Base-by-base conservation (phyloP, 1,140 invertebrate genomes). In the Tetragonula clypearis region DNA sequence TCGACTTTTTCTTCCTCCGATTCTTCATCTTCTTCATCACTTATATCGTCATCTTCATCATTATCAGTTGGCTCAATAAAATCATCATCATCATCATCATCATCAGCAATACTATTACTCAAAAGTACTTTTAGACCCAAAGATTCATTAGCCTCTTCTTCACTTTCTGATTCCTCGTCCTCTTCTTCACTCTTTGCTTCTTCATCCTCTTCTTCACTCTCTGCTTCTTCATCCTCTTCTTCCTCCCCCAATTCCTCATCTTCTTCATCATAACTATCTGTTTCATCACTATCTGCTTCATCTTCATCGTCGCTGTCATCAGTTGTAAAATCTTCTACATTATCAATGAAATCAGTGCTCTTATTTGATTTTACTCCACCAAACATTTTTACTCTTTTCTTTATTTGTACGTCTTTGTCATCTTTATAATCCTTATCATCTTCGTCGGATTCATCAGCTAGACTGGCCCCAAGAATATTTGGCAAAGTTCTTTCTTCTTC, bases 31-130 rank as follows among this genome's bases (percentile, higher is more conserved):
- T 88, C 86, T 71, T 89, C 87, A 19, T 81, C 87, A n/a, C 84
- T 87, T 79, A 82, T 79, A 60, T 86, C 89, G 21, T 93, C 92
- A 21, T 93, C 90, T n/a, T 93, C 92, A 4, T 92, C 93, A 60
- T 90, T 88, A 49, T 91, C 87, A 26, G 80, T 79, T 15, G 90
- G 80, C 41, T 82, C 87, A 30, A 92, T 79, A 80, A 92, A 93
- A 79, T 94, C 93, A 21, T 92, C 91, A 73, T 93, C 93, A 60
- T 93, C 93, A 60, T 93, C 91, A 49, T 93, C 90, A 9, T 93
- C 93, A 41, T 94, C 92, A 8, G 73, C 86, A 19, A 93, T 69
- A 69, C 83, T 93, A 0, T 89, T 86, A 14, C 87, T 89, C 5
- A 93, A 19, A 12, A 93, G 90, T 72, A 84, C 89, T 79, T 92